Evolutionary conservation across 2,797 vertebrate species (phyloP).

Genomic region (Hippocampus kuda): DNA sequence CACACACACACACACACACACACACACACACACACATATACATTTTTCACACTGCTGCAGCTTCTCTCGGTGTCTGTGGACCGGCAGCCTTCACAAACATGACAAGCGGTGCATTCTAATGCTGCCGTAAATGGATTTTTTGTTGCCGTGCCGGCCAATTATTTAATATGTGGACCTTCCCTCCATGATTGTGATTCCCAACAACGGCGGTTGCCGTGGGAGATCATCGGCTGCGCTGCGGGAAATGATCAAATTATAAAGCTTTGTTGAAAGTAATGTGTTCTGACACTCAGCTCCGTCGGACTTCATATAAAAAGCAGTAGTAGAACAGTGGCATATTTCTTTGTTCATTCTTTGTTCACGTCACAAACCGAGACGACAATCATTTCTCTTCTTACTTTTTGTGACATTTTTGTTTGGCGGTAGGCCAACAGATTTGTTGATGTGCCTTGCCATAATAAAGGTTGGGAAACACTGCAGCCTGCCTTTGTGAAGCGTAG

Average conservation of each 20-base stretch:
- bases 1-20: no score
- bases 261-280: neutral
- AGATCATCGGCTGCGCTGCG: neutral
- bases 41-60: constrained; percentile 21
- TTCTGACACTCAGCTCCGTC: neutral
- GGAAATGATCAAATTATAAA: neutral
- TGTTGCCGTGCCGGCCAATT: constrained; percentile 28
- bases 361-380: no score
- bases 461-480: neutral
- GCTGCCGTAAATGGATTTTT: constrained; percentile 47
- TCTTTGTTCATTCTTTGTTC: no score
- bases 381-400: no score
- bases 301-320: neutral
- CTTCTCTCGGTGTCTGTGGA: constrained; percentile 25
- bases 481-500: neutral
- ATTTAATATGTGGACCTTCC: constrained; percentile 28
- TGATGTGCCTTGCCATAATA: no score
- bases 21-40: neutral
- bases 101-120: constrained; percentile 46
- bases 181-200: constrained; percentile 9
- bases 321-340: no score
- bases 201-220: neutral
- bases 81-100: constrained; percentile 42
- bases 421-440: no score
- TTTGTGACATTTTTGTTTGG: no score